These are phyloP conservation scores for Mactra quadrangularis DNA, from an alignment of 1,140 invertebrate genomes.

Conservation along the genomic window DNA sequence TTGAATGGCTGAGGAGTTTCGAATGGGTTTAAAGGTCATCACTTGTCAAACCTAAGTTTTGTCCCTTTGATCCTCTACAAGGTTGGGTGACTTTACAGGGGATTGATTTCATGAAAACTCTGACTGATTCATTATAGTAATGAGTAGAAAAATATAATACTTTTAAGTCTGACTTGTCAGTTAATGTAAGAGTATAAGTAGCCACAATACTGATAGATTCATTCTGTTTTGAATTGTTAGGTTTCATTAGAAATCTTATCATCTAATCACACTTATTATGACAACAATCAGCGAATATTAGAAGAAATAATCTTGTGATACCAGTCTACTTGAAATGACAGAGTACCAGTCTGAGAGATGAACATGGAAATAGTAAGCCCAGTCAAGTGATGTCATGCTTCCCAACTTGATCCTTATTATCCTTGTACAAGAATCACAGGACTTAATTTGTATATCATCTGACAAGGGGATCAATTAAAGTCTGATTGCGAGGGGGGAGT, in stretches of 20 bases:
- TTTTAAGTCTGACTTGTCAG: too few species aligned
- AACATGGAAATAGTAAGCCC: slow-evolving; percentile 22
- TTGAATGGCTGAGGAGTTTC: too few species aligned
- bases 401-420: slow-evolving; percentile 7
- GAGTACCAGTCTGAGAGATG: slow-evolving; percentile 27
- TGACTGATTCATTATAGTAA: too few species aligned
- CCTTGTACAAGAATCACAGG: slow-evolving; percentile 8
- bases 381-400: slow-evolving; percentile 25
- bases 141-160: too few species aligned
- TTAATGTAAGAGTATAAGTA: too few species aligned
- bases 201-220: too few species aligned
- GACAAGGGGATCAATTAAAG: slow-evolving; percentile 21
- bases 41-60: too few species aligned
- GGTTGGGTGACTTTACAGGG: too few species aligned
- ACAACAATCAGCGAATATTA: slow-evolving; percentile 52
- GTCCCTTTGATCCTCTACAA: too few species aligned
- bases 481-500: neutral
- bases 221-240: slow-evolving; percentile 6
- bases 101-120: too few species aligned
- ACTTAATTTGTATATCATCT: slow-evolving; percentile 47
- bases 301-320: slow-evolving; percentile 37
- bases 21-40: too few species aligned
- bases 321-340: slow-evolving; percentile 30
- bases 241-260: slow-evolving; percentile 42
- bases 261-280: slow-evolving; percentile 33